Evolutionary conservation across 2,888 invertebrate species (phyloP).

Genomic region (Diaphora mendica): DNA sequence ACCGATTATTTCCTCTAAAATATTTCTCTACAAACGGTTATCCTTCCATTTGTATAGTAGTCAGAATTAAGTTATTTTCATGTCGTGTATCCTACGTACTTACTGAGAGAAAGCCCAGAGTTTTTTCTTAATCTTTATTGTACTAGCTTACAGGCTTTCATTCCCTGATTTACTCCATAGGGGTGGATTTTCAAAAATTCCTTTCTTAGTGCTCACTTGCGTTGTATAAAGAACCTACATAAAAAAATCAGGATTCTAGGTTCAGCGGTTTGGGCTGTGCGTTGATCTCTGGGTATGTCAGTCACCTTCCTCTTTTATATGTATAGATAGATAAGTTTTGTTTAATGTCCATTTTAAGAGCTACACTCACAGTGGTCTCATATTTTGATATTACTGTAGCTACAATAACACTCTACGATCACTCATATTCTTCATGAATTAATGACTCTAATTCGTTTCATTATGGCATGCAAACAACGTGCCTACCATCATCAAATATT

Average conservation of each 20-base stretch:
- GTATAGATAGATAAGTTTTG: background rate
- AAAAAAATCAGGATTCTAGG: too few relatives aligned
- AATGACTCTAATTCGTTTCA: constrained; percentile 8
- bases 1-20: background rate
- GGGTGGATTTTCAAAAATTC: too few relatives aligned
- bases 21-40: background rate
- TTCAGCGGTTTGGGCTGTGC: too few relatives aligned
- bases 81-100: background rate
- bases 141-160: too few relatives aligned
- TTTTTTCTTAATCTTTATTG: background rate
- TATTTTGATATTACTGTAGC: background rate
- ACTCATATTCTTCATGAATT: background rate
- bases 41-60: background rate
- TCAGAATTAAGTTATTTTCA: background rate
- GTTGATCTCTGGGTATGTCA: too few relatives aligned
- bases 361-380: background rate
- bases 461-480: constrained; percentile 8
- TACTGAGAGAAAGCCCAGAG: too few relatives aligned
- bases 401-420: constrained; percentile 5
- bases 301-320: too few relatives aligned
- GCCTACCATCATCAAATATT: background rate
- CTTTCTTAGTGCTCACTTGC: too few relatives aligned
- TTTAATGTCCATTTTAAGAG: background rate
- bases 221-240: too few relatives aligned
- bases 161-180: too few relatives aligned